Evolutionary conservation across 2,888 invertebrate genomes (phyloP).

Genomic region (Tromatobia lineatoria): DNA sequence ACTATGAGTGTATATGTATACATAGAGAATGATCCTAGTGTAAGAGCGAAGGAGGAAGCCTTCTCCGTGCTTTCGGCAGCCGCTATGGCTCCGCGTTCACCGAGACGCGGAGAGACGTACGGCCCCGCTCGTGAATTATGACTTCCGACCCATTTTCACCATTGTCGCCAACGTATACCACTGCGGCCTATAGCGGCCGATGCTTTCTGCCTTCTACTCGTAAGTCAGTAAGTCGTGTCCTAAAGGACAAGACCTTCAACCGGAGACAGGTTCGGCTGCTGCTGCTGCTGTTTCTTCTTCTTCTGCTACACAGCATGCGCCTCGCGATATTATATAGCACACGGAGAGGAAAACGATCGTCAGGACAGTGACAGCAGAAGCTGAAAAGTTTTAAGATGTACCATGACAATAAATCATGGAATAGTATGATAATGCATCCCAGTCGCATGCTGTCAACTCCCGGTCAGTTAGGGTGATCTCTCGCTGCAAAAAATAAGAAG

Average conservation of each 20-base stretch:
- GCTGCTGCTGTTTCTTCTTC: slow-evolving; percentile 36
- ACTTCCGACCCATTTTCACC: slow-evolving; percentile 82
- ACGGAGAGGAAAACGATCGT: slow-evolving; percentile 20
- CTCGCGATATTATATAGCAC: slow-evolving; percentile 21
- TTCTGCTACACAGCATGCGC: slow-evolving; percentile 16
- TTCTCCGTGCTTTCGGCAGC: slow-evolving; percentile 60
- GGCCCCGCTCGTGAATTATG: slow-evolving; percentile 79
- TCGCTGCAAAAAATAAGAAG: slow-evolving; percentile 22
- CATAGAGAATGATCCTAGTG: neutral
- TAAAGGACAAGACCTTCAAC: slow-evolving; percentile 61
- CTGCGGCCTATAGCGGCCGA: slow-evolving; percentile 23
- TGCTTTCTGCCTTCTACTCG: slow-evolving; percentile 47
- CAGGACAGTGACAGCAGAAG: slow-evolving; percentile 25
- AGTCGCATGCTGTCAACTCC: slow-evolving; percentile 26
- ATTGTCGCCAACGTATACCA: slow-evolving; percentile 74
- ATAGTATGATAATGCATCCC: slow-evolving; percentile 47
- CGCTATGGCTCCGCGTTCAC: slow-evolving; percentile 39
- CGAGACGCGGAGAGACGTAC: slow-evolving; percentile 66
- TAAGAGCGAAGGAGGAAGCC: slow-evolving; percentile 45
- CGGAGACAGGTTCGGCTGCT: slow-evolving; percentile 57
- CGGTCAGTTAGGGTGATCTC: slow-evolving; percentile 37
- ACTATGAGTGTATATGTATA: slow-evolving; percentile 8
- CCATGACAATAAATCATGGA: slow-evolving; percentile 63
- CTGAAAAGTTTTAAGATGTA: slow-evolving; percentile 54
- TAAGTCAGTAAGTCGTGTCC: slow-evolving; percentile 60